Conservation (phyloP, 2,113 vertebrate genomes). For the Isurus oxyrinchus region DNA sequence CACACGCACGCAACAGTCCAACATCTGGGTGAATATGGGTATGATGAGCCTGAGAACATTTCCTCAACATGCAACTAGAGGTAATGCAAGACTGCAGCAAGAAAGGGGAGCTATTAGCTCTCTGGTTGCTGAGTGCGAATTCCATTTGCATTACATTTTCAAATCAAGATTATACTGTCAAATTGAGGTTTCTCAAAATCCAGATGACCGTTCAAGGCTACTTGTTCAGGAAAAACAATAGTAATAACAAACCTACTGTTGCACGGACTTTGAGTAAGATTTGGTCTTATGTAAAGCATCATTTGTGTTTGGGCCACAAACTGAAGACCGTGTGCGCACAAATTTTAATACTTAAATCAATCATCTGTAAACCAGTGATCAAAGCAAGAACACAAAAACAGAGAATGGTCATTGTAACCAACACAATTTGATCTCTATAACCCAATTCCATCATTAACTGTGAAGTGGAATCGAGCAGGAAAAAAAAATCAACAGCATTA, state of each 20-base stretch:
- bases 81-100: slow-evolving; percentile 99
- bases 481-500: background rate
- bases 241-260: background rate
- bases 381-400: background rate
- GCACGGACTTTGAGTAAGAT: background rate
- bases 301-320: background rate
- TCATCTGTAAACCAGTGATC: background rate
- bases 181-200: slow-evolving; percentile 1
- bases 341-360: background rate
- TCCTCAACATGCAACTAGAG: slow-evolving; percentile 86
- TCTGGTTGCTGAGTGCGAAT: background rate
- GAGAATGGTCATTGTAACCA: background rate
- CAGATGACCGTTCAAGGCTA: background rate
- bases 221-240: background rate
- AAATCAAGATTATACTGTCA: background rate
- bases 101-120: slow-evolving; percentile 50
- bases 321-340: background rate
- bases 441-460: background rate
- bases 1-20: slow-evolving; percentile 85
- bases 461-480: background rate
- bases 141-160: background rate
- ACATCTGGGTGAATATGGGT: slow-evolving; percentile 99
- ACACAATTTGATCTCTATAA: background rate
- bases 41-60: slow-evolving; percentile 98
- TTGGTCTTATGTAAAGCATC: background rate